Evolutionary conservation across 1,140 invertebrate genomes (phyloP), one percentile per base, ranked within the genome.

Genomic region (Ephestia elutella): DNA sequence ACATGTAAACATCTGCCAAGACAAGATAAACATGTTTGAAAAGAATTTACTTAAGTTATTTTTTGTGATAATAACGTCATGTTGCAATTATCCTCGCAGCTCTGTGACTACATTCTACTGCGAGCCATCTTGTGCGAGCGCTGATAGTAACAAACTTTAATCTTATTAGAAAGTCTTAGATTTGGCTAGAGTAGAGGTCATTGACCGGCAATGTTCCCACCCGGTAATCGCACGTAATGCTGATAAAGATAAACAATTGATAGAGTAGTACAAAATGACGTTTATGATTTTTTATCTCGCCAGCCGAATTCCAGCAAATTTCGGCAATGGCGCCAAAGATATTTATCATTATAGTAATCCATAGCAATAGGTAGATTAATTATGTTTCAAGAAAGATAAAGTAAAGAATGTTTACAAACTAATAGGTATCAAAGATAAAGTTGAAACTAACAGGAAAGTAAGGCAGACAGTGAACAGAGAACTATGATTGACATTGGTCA

Each of bases 141-240:
- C 65, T 56, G 62, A 9, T 32, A 59, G 60, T 63, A 73, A 68
- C 70, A 72, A 81, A 77, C 71, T 80, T 76, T 79, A 85, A 74
- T 81, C 73, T 75, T 75, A 80, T 87, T 87, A 87, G 82, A 85
- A 87, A 86, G 84, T 85, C 60, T 68, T 78, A 81, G 76, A 85
- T 87, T 87, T 66, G 79, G 75, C 70, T 72, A 57, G 73, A 63
- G 83, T 72, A 57, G 73, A 63, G 83, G 82, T 70, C 81, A 68
- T 68, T 69, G 84, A 84, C 84, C 82, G 75, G 69, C 71, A 81
- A 75, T 76, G 69, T 75, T 81, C 62, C 70, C 71, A 75, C 78
- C 75, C 77, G 79, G 73, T 69, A 78, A 77, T 80, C 72, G 70
- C 75, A 71, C 67, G 69, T 78, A 79, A 66, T 63, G 66, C 62